Base-by-base conservation (phyloP, 1,140 invertebrate species). In the Bombus polaris region DNA sequence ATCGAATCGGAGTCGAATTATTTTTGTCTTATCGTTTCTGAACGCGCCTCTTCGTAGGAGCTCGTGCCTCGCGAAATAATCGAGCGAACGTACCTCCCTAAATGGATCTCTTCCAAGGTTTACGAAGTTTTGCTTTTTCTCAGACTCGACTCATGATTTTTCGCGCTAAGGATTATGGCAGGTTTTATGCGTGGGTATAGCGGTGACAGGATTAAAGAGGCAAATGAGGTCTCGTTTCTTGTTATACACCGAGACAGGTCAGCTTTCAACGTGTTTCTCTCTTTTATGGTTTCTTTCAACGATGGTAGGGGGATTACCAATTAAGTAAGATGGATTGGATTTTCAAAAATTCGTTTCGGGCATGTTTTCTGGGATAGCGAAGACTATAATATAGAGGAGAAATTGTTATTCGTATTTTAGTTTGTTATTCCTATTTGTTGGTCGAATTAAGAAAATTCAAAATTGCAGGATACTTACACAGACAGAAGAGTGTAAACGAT, bases 1-100 rank as follows among this genome's bases (percentile, higher is more conserved):
- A 62, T 53, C 28, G 47, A 37, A 3, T 35, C 5, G 32, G 1
- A 28, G 37, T 15, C 37, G 66, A 71, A 81, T 81, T 74, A 81
- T 75, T 82, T 82, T 82, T 66, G n/a, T 59, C 82, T 83, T 83
- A 78, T 83, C 82, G 35, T 83, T 71, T 83, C 74, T 59, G 81
- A 72, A 75, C 57, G 71, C 39, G 57, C 47, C 25, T 47, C 70
- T 22, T 72, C 44, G 35, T 32, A 44, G 10, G 4, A 44, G 13
- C 65, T 32, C n/a, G 62, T 66, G 66, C 12, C 44, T 35, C 70
- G n/a, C 1, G 53, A 39, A 47, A 82, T 75, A 66, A 83, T 66
- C 57, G 81, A 39, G 62, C 13, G 42, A 68, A 42, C 42, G 28
- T 35, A 70, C 42, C 32, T 15, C 15, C 35, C 39, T 75, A 47